These are phyloP conservation scores for Zaprionus capensis DNA, from an alignment of 1,140 invertebrate species.

Conservation along the genomic window DNA sequence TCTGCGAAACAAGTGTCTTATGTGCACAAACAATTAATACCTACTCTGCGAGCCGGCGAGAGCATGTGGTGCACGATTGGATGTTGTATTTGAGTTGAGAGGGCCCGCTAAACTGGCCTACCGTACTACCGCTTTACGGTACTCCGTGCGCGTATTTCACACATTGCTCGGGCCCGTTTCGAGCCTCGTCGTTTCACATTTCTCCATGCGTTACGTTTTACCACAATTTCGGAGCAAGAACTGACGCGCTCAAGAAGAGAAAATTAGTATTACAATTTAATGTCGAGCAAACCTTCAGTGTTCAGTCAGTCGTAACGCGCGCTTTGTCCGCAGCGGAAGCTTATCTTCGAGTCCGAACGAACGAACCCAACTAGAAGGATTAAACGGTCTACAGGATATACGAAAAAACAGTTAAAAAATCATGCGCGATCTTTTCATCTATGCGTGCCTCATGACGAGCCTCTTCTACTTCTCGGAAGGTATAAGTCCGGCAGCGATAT, in stretches of 20 bases:
- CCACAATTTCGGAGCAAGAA: slow-evolving; percentile 25
- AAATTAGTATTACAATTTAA: slow-evolving; percentile 76
- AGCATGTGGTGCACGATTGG: slow-evolving; percentile 5
- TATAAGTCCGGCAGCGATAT: slow-evolving; percentile 29
- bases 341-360: slow-evolving; percentile 24
- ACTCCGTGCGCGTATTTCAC: slow-evolving; percentile 55
- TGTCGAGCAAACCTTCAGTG: slow-evolving; percentile 46
- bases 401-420: slow-evolving; percentile 20
- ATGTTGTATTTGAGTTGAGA: slow-evolving; percentile 22
- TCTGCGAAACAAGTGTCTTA: slow-evolving; percentile 48
- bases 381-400: slow-evolving; percentile 28
- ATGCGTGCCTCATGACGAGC: slow-evolving; percentile 51
- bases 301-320: slow-evolving; percentile 73
- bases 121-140: background rate
- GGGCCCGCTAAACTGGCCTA: slow-evolving; percentile 13
- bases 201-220: slow-evolving; percentile 17
- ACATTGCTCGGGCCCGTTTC: slow-evolving; percentile 47
- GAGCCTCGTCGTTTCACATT: slow-evolving; percentile 31
- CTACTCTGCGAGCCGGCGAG: slow-evolving; percentile 9
- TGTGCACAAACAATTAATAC: slow-evolving; percentile 66
- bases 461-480: slow-evolving; percentile 80
- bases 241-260: slow-evolving; percentile 49
- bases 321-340: slow-evolving; percentile 61
- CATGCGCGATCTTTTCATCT: slow-evolving; percentile 62
- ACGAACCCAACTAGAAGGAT: slow-evolving; percentile 1